phyloP scores from a whole-genome alignment of 2,113 vertebrate species.

The Coreoperca whiteheadi region DNA sequence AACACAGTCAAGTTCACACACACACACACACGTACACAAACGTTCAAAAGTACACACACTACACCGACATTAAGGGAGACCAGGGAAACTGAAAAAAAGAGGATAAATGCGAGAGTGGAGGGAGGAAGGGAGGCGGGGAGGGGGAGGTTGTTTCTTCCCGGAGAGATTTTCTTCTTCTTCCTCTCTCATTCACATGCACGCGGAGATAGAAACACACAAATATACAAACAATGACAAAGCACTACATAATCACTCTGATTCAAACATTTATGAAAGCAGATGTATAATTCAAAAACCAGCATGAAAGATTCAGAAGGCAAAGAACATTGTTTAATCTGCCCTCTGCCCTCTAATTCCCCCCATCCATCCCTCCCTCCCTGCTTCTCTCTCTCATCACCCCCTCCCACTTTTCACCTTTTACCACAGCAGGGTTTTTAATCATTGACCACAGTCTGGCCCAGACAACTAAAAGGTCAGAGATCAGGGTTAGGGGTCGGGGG shows the following conservation, averaged over 20 bases:
- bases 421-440: conserved; percentile 66
- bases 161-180: conserved; percentile 65
- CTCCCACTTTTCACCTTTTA: conserved; percentile 34
- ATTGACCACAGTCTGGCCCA: conserved; percentile 60
- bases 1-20: background rate
- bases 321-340: conserved; percentile 76
- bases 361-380: conserved; percentile 10
- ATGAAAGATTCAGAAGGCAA: conserved; percentile 72
- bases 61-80: conserved; percentile 56
- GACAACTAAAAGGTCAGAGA: conserved; percentile 64
- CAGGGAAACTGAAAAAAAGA: conserved; percentile 61
- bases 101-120: conserved; percentile 58
- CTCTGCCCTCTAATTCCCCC: conserved; percentile 51
- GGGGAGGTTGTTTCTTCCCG: conserved; percentile 53
- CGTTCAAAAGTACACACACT: conserved; percentile 31
- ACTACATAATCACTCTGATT: conserved; percentile 67
- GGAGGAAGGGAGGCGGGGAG: background rate
- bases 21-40: background rate
- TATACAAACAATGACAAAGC: conserved; percentile 69
- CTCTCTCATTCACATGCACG: conserved; percentile 41
- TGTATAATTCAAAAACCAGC: conserved; percentile 76
- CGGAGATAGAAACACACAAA: conserved; percentile 23
- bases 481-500: conserved; percentile 42
- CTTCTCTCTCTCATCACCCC: background rate
- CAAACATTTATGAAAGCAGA: conserved; percentile 78